Evolutionary conservation across 2,113 vertebrate species (phyloP).

Genomic region (Pomatorhinus ruficollis): DNA sequence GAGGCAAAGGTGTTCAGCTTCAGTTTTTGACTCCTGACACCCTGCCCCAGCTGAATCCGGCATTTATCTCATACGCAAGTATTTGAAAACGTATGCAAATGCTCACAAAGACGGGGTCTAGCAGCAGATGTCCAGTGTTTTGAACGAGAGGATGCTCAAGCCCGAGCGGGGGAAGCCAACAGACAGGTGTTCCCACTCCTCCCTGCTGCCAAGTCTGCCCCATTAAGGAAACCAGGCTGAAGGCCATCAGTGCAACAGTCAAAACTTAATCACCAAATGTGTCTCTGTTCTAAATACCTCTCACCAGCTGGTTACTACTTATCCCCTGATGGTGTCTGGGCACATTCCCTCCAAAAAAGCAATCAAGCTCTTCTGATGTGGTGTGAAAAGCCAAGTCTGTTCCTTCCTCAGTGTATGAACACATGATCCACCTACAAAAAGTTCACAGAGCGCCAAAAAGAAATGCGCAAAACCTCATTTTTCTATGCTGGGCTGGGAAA

Average conservation of each 20-base stretch:
- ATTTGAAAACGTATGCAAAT: background rate
- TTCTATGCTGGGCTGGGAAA: background rate
- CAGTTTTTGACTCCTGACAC: background rate
- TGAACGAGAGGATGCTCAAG: background rate
- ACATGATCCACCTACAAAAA: background rate
- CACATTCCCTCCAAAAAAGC: background rate
- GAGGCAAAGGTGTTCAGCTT: background rate
- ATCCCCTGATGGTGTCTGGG: constrained; percentile 8
- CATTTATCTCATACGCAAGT: background rate
- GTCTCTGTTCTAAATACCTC: constrained; percentile 12
- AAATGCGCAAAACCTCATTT: background rate
- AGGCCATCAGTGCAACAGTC: constrained; percentile 5
- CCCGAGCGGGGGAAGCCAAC: background rate
- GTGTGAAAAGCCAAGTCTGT: background rate
- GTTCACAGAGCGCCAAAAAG: background rate
- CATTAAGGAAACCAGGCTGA: background rate
- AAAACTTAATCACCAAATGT: constrained; percentile 1
- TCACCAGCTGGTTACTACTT: constrained; percentile 45
- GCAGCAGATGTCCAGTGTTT: background rate
- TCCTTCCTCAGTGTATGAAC: background rate
- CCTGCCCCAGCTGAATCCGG: background rate
- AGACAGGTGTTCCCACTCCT: background rate
- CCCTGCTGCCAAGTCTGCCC: background rate
- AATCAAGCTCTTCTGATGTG: background rate
- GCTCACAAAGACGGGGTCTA: background rate